These are phyloP conservation scores for Falco cherrug DNA, from an alignment of 2,797 vertebrate species.

Conservation along the genomic window DNA sequence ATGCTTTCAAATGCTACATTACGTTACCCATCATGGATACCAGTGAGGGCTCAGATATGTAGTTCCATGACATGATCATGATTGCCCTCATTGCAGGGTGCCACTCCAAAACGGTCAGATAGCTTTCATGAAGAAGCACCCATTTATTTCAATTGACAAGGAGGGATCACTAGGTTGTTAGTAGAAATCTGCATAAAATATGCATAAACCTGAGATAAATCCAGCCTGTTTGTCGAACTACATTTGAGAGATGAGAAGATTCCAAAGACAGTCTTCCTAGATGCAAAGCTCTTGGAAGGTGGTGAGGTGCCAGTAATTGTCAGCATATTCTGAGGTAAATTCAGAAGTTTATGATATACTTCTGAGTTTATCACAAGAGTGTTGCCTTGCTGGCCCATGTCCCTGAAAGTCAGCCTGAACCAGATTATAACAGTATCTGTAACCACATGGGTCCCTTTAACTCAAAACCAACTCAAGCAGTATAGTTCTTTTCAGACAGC, in stretches of 20 bases:
- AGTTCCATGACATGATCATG: background rate
- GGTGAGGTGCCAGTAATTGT: background rate
- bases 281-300: background rate
- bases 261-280: background rate
- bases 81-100: background rate
- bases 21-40: background rate
- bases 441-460: background rate
- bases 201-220: background rate
- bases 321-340: background rate
- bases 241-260: background rate
- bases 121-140: background rate
- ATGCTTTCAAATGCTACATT: background rate
- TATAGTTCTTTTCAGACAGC: background rate
- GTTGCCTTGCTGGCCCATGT: background rate
- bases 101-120: background rate
- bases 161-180: background rate
- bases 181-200: background rate
- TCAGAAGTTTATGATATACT: background rate
- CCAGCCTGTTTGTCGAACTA: background rate
- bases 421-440: background rate
- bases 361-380: background rate
- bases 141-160: background rate
- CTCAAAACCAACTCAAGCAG: background rate
- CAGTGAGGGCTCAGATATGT: rapidly evolving
- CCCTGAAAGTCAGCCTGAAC: background rate